Evolutionary conservation across 1,140 invertebrate genomes (phyloP), one percentile per base, ranked within the genome.

Genomic region (Propsilocerus akamusi): DNA sequence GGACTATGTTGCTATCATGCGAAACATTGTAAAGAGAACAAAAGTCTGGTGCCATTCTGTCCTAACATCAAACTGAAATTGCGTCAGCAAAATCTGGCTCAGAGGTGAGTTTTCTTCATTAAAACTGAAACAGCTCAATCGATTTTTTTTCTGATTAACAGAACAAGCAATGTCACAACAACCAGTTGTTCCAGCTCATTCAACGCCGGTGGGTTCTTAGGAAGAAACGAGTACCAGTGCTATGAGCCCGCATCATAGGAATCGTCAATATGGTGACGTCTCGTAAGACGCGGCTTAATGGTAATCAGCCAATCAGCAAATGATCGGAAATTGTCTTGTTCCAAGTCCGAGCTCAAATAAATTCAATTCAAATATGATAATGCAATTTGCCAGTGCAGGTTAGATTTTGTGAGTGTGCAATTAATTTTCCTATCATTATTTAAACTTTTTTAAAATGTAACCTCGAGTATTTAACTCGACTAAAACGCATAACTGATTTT

Each of bases 1-100:
- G 94, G 94, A 4, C 69, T 99, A 17, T 99, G 96, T 62, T 97
- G 92, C 68, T 98, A 97, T 69, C 96, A 99, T 67, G 95, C 96
- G 5, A 99, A 97, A 70, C 91, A 97, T 72, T 99, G 96, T 73
- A 81, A 83, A 67, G 89, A 94, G 70, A 80, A 78, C 37, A 96
- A 96, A 68, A 97, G 94, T 74, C 82, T 86, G 51, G 94, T 98
- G 61, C 94, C 95, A 56, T 98, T 97, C 79, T 99, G 96, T 76
- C 80, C 81, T 52, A 96, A 94, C 65, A 97, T 99, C 57, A 97
- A 97, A 66, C 87, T 94, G 60, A 97, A 97, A 68, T 70, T 98
- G 52, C 86, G 90, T 60, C 93, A 97, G 66, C 94, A 99, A 67
- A 93, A 98, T 66, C 69, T 94, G 32, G 90, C 96, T 61, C 89